Percentiles rank a stretch among this genome's conserved stretches.
Conservation (phyloP, 2,888 invertebrate species). For the Octodonta nipae region DNA sequence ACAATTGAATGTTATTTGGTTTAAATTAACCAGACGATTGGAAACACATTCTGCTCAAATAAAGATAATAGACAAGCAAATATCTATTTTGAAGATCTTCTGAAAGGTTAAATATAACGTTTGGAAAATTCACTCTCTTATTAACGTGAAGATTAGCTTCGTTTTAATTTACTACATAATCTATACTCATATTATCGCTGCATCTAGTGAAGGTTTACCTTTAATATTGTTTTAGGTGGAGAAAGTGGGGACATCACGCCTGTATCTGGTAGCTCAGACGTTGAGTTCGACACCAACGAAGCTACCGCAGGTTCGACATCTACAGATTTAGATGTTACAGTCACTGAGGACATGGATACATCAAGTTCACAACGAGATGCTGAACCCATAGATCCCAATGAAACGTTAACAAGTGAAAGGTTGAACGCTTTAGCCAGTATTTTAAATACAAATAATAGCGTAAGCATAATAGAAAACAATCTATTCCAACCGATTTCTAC, state of each 20-base stretch:
- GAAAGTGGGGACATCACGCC: constrained; percentile 53
- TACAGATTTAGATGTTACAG: constrained; percentile 36
- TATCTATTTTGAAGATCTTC: no score
- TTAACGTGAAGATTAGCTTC: no score
- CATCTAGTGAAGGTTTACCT: no score
- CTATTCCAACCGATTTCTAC: constrained; percentile 11
- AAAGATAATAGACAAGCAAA: no score
- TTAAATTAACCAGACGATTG: no score
- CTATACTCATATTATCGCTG: no score
- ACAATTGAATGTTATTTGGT: no score
- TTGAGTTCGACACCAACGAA: constrained; percentile 52
- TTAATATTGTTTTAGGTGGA: no score
- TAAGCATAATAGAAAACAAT: constrained; percentile 15
- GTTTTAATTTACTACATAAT: no score
- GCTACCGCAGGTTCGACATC: constrained; percentile 51
- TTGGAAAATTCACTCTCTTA: no score
- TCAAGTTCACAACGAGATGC: constrained; percentile 14
- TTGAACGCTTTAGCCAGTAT: neutral
- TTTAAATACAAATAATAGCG: neutral
- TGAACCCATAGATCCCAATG: constrained; percentile 11
- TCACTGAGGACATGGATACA: constrained; percentile 29
- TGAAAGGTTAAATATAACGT: no score
- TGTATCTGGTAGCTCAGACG: constrained; percentile 50
- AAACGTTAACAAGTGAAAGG: neutral
- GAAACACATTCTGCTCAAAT: no score